A percentile compares a stretch with the other conserved stretches of the same genome.
phyloP scores from a whole-genome alignment of 2,888 invertebrate species.

The Tipula lateralis region DNA sequence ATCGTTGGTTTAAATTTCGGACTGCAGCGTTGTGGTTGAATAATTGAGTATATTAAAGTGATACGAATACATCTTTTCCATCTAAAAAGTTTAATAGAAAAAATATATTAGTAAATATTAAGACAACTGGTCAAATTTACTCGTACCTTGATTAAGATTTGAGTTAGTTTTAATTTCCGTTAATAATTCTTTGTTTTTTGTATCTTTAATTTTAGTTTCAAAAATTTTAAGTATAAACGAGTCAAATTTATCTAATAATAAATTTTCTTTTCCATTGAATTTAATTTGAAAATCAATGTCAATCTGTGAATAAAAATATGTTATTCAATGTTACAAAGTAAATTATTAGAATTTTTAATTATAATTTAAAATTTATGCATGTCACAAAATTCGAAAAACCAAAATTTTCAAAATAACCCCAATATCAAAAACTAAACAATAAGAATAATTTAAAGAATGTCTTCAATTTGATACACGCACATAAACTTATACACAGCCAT shows the following conservation, averaged over 20 bases:
- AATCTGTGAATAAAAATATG: slow-evolving; percentile 4
- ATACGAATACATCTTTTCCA: background rate
- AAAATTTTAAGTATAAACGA: background rate
- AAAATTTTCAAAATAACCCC: too few species aligned
- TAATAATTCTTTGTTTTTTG: slow-evolving; percentile 19
- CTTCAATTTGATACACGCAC: too few species aligned
- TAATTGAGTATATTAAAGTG: background rate
- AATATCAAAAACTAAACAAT: too few species aligned
- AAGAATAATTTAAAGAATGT: too few species aligned
- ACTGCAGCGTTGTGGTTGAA: background rate
- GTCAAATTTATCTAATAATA: background rate
- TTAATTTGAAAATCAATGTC: slow-evolving; percentile 20
- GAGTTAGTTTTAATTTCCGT: background rate
- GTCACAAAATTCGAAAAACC: too few species aligned
- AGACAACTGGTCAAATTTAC: background rate
- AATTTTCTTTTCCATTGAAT: slow-evolving; percentile 20
- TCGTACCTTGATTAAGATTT: background rate
- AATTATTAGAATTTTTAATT: too few species aligned
- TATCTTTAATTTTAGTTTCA: slow-evolving; percentile 30
- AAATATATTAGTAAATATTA: background rate
- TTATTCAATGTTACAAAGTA: too few species aligned
- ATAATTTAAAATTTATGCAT: too few species aligned
- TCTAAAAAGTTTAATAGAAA: background rate
- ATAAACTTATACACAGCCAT: too few species aligned
- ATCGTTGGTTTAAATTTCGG: background rate